Evolutionary conservation across 2,888 invertebrate species (phyloP).

Genomic region (Caenorhabditis uteleia): DNA sequence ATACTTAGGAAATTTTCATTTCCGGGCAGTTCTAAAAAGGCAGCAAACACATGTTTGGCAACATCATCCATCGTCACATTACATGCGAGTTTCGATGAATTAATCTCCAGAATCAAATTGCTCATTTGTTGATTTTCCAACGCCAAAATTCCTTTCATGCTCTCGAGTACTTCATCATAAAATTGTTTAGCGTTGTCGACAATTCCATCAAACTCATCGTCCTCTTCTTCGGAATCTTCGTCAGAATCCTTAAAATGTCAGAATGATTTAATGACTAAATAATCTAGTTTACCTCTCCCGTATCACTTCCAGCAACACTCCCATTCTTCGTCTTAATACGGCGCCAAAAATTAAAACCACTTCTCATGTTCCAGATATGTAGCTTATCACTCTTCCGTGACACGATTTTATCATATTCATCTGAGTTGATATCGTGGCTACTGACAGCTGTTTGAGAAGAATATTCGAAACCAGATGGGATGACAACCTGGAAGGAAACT

Average conservation of each 20-base stretch:
- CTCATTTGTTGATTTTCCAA: constrained; percentile 34
- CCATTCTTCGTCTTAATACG: constrained; percentile 10
- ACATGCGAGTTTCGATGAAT: constrained; percentile 64
- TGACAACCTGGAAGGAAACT: neutral
- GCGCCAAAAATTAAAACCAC: constrained; percentile 21
- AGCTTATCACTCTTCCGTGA: constrained; percentile 4
- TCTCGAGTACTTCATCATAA: constrained; percentile 46
- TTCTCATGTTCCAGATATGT: constrained; percentile 6
- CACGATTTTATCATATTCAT: constrained; percentile 14
- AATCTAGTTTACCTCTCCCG: neutral
- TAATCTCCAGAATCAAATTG: constrained; percentile 66
- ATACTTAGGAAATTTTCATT: constrained; percentile 16
- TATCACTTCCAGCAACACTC: constrained; percentile 4
- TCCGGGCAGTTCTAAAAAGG: constrained; percentile 46
- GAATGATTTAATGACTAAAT: neutral
- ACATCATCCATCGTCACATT: constrained; percentile 63
- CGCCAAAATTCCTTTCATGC: constrained; percentile 41
- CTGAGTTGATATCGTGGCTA: constrained; percentile 2
- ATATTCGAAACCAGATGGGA: constrained; percentile 4
- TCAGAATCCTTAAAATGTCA: constrained; percentile 1
- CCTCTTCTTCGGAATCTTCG: constrained; percentile 16
- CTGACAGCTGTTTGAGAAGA: constrained; percentile 1
- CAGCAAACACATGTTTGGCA: constrained; percentile 50
- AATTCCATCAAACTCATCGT: constrained; percentile 6
- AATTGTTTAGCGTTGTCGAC: constrained; percentile 25